Conservation (phyloP, 2,888 invertebrate genomes). For the Pseudolycoriella hygida region DNA sequence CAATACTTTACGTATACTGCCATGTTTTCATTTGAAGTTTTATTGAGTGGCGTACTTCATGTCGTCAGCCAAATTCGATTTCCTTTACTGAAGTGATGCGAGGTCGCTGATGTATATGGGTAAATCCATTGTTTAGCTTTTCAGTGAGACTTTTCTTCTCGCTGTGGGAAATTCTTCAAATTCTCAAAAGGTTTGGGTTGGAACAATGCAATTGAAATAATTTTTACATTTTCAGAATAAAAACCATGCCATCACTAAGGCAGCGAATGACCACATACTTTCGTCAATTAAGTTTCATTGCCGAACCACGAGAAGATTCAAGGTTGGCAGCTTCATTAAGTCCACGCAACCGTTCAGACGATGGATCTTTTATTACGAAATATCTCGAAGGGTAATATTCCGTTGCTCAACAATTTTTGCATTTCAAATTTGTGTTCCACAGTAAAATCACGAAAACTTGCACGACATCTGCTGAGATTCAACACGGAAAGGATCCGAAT, state of each 20-base stretch:
- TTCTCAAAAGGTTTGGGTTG: too few relatives aligned
- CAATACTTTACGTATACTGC: too few relatives aligned
- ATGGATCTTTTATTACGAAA: constrained; percentile 48
- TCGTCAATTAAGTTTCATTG: constrained; percentile 49
- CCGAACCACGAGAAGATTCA: constrained; percentile 34
- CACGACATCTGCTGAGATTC: constrained; percentile 27
- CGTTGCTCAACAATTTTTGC: neutral
- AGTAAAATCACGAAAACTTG: constrained; percentile 11
- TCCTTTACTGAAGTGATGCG: too few relatives aligned
- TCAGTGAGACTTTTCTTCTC: too few relatives aligned
- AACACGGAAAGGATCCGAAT: constrained; percentile 51
- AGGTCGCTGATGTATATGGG: too few relatives aligned
- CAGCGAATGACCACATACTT: constrained; percentile 55
- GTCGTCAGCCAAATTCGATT: too few relatives aligned
- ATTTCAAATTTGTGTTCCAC: constrained; percentile 4
- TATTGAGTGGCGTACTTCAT: too few relatives aligned
- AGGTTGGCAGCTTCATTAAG: constrained; percentile 13
- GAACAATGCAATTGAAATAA: too few relatives aligned
- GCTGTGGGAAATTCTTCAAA: too few relatives aligned
- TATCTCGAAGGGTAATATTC: constrained; percentile 46
- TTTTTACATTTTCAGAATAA: too few relatives aligned
- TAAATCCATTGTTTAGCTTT: too few relatives aligned
- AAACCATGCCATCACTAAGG: constrained; percentile 46
- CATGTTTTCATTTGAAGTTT: too few relatives aligned
- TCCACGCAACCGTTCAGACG: constrained; percentile 23